These are phyloP conservation scores for Epirrhoe tristata DNA, from an alignment of 2,888 invertebrate species.

Conservation along the genomic window DNA sequence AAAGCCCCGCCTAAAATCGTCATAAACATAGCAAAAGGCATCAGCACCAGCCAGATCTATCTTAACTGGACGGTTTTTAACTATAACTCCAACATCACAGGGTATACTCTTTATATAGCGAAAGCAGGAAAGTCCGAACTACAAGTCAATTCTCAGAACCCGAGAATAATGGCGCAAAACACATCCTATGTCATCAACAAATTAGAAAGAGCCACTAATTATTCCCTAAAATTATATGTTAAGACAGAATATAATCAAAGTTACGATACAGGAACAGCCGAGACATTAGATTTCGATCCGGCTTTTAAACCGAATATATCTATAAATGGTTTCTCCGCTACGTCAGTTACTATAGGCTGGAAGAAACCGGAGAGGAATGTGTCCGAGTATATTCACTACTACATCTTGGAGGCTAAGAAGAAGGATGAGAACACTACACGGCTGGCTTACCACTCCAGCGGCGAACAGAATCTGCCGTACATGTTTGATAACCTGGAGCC, in stretches of 20 bases:
- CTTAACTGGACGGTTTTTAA: constrained; percentile 93
- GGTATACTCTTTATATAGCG: constrained; percentile 84
- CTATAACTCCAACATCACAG: constrained; percentile 89
- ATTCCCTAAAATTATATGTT: constrained; percentile 88
- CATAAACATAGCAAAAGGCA: constrained; percentile 90
- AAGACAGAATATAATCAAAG: constrained; percentile 88
- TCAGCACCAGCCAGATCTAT: constrained; percentile 90
- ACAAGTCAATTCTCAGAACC: constrained; percentile 46
- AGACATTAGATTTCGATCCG: constrained; percentile 90
- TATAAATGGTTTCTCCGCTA: constrained; percentile 88
- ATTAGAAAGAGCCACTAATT: constrained; percentile 87
- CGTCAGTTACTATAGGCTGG: constrained; percentile 94
- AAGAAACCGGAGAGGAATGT: constrained; percentile 87
- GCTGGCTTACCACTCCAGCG: constrained; percentile 88
- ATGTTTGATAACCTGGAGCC: constrained; percentile 92
- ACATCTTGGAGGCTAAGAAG: constrained; percentile 88
- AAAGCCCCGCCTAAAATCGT: constrained; percentile 89
- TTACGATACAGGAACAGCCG: constrained; percentile 66
- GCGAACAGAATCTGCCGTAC: constrained; percentile 88
- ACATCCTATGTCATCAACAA: constrained; percentile 89
- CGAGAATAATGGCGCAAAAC: constrained; percentile 87
- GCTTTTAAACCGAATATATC: constrained; percentile 91
- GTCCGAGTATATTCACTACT: constrained; percentile 90
- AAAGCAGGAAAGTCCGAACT: constrained; percentile 6
- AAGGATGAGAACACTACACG: constrained; percentile 80